Percentiles rank a stretch among this genome's conserved stretches.
These are phyloP conservation scores for Lepisosteus osseus DNA, from an alignment of 2,113 vertebrate species.

Conservation along the genomic window DNA sequence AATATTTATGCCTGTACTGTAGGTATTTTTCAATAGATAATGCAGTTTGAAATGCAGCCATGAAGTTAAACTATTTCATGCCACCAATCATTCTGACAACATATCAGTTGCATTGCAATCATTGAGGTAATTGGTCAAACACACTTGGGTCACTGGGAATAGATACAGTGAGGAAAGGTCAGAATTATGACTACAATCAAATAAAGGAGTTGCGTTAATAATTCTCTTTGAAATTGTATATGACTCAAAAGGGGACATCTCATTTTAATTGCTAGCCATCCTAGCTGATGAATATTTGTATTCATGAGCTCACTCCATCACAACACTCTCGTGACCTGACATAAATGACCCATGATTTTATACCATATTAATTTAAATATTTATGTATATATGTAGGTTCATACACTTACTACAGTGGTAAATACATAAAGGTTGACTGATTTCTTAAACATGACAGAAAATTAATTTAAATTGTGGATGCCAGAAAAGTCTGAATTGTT, in stretches of 20 bases:
- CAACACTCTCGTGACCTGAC: neutral
- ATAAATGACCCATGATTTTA: neutral
- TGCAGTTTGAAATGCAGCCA: constrained; percentile 42
- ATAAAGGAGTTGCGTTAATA: constrained; percentile 52
- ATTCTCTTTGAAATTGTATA: constrained; percentile 58
- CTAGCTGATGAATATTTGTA: neutral
- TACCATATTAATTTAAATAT: neutral
- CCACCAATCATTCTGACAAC: constrained; percentile 40
- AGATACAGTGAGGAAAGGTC: constrained; percentile 32
- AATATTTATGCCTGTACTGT: constrained; percentile 39
- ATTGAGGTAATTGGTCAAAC: constrained; percentile 49
- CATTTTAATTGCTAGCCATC: constrained; percentile 43
- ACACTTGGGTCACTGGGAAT: constrained; percentile 33
- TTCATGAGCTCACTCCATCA: neutral
- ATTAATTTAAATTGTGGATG: no score
- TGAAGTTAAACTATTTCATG: constrained; percentile 31
- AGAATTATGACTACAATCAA: constrained; percentile 46
- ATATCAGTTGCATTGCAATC: constrained; percentile 39
- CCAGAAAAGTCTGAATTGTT: no score
- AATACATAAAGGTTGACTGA: neutral
- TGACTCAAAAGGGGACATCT: constrained; percentile 34
- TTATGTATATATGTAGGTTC: neutral
- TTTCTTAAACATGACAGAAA: neutral
- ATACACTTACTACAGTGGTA: neutral
- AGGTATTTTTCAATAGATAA: constrained; percentile 35